Base-by-base conservation (phyloP, 2,113 vertebrate genomes). In the Propithecus coquereli region DNA sequence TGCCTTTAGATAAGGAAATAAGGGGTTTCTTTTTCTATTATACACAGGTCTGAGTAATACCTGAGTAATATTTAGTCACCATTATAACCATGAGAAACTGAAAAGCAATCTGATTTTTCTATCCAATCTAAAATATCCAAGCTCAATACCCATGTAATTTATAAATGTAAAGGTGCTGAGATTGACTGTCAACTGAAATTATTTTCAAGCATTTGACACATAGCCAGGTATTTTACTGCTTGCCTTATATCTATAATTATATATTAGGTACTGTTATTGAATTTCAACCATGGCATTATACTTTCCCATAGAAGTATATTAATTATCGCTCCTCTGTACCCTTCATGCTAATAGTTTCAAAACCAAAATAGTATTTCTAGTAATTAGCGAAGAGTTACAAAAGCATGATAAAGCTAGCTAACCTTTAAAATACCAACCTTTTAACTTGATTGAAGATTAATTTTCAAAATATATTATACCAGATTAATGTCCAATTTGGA, bases 121-220 rank as follows among this genome's bases (percentile, higher is more conserved):
- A 70, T 32, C 87, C 83, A 97, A 91, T 74, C 13, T 94, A 89
- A 92, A 95, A 95, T 94, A 98, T 87, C 82, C 90, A 96, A 66
- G 45, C 66, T 97, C 65, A 96, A 95, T 90, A 96, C n/a, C 87
- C 0, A 0, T 90, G 57, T 59, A 97, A 97, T 97, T 97, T 97
- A 95, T 87, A 50, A 90, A 95, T 97, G 89, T 70, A 93, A 97
- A 97, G 83, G 70, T 95, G 70, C 40, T 57, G 76, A 6, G 3
- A 96, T 22, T 95, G 85, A 90, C 81, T 97, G 97, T 93, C 97
- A 98, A 92, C 90, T 68, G 88, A 97, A 97, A 97, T 97, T 94
- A 96, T 37, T 97, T 82, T 97, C 84, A 97, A 92, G 83, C 50
- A 94, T 52, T 95, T 87, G 96, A 96, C 90, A 94, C 1, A 6